Evolutionary conservation across 2,113 vertebrate species (phyloP).

Genomic region (Centropus bengalensis): DNA sequence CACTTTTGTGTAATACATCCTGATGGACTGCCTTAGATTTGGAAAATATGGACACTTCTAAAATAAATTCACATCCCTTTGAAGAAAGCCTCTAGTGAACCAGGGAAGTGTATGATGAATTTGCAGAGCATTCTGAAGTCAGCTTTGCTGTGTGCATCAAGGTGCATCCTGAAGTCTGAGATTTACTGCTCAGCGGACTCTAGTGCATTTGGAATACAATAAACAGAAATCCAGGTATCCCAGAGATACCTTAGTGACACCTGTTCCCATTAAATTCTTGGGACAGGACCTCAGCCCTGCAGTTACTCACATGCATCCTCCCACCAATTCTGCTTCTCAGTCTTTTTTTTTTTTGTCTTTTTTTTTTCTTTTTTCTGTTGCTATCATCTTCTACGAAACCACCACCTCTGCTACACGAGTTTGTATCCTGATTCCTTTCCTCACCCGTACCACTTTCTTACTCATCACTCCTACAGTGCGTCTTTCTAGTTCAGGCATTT

Average conservation of each 20-base stretch:
- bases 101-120: not conserved
- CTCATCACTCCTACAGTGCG: not conserved
- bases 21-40: not conserved
- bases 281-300: not conserved
- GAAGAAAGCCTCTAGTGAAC: not conserved
- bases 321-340: not conserved
- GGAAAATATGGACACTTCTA: not conserved
- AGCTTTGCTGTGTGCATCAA: not conserved
- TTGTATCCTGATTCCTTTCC: not conserved
- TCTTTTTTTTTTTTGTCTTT: not conserved
- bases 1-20: not conserved
- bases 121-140: rapidly evolving
- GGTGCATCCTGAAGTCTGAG: not conserved
- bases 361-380: not conserved
- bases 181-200: not conserved
- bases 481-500: not conserved
- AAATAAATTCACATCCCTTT: not conserved
- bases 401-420: not conserved
- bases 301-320: not conserved
- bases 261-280: not conserved
- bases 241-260: not conserved
- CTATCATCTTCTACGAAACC: not conserved
- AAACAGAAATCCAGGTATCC: not conserved
- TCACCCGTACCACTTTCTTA: not conserved
- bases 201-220: not conserved